These are phyloP conservation scores for Mylabris sibirica DNA, from an alignment of 2,888 invertebrate species.

Conservation along the genomic window DNA sequence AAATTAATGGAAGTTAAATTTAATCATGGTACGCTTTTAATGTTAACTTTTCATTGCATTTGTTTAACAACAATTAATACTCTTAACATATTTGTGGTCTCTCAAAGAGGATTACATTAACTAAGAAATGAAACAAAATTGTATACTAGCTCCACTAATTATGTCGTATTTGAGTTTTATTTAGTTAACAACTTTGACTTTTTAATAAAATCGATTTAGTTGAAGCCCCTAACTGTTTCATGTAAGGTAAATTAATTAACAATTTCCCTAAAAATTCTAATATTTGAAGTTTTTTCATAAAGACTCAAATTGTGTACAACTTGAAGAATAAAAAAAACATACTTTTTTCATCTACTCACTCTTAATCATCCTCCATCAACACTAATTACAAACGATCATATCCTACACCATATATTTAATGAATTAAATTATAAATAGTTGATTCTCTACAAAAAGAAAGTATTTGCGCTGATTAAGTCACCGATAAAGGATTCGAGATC, in stretches of 20 bases:
- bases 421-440: neutral
- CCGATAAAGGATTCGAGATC: neutral
- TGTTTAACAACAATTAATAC: neutral
- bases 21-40: neutral
- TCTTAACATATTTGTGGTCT: constrained; percentile 4
- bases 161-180: constrained; percentile 16
- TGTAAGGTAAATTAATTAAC: constrained; percentile 12
- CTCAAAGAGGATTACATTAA: constrained; percentile 14
- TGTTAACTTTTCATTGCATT: neutral
- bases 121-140: constrained; percentile 1
- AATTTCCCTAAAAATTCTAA: neutral
- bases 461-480: neutral
- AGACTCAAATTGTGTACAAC: neutral
- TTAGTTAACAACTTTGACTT: constrained; percentile 14
- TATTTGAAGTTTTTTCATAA: constrained; percentile 6
- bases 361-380: constrained; percentile 1
- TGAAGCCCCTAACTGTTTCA: neutral
- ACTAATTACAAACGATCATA: neutral
- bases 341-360: constrained; percentile 4
- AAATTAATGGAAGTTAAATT: neutral
- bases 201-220: neutral
- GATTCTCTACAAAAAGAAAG: neutral
- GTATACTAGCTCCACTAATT: constrained; percentile 2
- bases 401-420: no score
- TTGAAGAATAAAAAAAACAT: constrained; percentile 2